These are phyloP conservation scores for Carcharodon carcharias DNA, from an alignment of 2,797 vertebrate species.

Conservation along the genomic window DNA sequence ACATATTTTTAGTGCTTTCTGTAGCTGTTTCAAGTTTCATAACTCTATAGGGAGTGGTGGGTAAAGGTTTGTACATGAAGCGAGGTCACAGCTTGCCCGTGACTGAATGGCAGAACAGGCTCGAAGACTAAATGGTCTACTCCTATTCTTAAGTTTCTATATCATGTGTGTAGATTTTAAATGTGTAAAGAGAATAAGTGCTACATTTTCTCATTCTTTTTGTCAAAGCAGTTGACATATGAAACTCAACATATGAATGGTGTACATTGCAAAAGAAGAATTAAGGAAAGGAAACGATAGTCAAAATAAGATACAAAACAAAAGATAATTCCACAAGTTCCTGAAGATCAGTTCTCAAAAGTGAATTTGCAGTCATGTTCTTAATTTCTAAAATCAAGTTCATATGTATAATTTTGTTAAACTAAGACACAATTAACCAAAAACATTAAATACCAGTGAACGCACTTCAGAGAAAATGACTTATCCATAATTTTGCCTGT, in stretches of 20 bases:
- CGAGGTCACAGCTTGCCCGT: neutral
- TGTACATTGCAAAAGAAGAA: neutral
- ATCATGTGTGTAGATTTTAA: neutral
- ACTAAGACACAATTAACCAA: neutral
- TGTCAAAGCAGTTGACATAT: neutral
- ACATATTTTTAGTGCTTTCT: neutral
- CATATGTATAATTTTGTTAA: neutral
- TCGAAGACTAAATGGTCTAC: neutral
- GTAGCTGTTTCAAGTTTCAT: neutral
- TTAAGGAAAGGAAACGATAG: neutral
- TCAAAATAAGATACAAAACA: neutral
- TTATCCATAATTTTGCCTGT: conserved; percentile 79
- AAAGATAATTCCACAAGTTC: neutral
- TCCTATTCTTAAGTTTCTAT: neutral
- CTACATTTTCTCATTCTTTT: neutral
- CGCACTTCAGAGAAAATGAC: conserved; percentile 88
- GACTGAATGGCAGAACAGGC: neutral
- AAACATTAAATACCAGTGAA: neutral
- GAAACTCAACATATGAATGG: neutral
- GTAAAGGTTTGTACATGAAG: neutral
- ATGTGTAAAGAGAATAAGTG: neutral
- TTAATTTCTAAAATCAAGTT: neutral
- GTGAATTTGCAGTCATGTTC: neutral
- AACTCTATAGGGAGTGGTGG: neutral
- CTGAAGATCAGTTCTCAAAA: neutral